phyloP scores from a whole-genome alignment of 1,140 invertebrate species.

The Leptopilina clavipes region DNA sequence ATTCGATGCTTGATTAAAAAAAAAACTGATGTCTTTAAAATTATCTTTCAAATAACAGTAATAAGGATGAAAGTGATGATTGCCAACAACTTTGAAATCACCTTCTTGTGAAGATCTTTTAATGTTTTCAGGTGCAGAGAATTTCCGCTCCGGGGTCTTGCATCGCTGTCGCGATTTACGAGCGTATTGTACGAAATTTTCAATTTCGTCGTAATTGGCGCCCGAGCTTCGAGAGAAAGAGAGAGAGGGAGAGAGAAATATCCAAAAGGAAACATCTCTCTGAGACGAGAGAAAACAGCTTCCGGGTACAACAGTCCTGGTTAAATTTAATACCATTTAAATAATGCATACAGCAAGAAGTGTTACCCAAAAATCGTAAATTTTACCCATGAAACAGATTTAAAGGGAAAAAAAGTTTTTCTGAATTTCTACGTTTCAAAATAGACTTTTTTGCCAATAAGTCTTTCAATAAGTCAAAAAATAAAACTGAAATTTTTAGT shows the following conservation, averaged over 20 bases:
- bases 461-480: too few relatives aligned
- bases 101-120: slow-evolving; percentile 13
- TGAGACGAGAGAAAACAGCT: slow-evolving; percentile 48
- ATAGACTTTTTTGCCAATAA: too few relatives aligned
- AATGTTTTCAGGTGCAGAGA: slow-evolving; percentile 28
- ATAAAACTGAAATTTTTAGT: too few relatives aligned
- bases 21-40: slow-evolving; percentile 29
- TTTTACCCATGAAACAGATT: background rate
- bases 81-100: background rate
- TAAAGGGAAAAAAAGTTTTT: too few relatives aligned
- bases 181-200: slow-evolving; percentile 56
- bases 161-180: slow-evolving; percentile 44
- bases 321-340: background rate
- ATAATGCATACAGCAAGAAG: background rate
- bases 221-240: slow-evolving; percentile 40
- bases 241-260: slow-evolving; percentile 15
- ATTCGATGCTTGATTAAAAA: slow-evolving; percentile 36
- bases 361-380: background rate
- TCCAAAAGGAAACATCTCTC: slow-evolving; percentile 31
- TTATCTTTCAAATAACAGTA: slow-evolving; percentile 29
- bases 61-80: slow-evolving; percentile 35
- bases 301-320: slow-evolving; percentile 41
- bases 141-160: slow-evolving; percentile 10
- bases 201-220: slow-evolving; percentile 61
- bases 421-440: too few relatives aligned